phyloP scores from a whole-genome alignment of 2,797 vertebrate species.

The Rhadinocentrus ornatus region DNA sequence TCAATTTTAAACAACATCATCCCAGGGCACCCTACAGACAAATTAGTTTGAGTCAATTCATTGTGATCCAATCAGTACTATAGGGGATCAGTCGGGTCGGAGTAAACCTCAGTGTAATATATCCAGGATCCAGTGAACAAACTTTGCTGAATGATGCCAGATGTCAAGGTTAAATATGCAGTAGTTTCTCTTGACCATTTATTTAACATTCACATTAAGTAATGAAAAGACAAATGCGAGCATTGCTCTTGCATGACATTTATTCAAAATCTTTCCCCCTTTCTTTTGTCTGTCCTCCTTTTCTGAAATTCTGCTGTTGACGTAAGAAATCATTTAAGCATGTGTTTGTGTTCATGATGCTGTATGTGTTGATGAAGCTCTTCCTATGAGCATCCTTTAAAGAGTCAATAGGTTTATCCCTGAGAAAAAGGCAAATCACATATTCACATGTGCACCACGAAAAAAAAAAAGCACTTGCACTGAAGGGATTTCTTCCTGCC shows the following conservation, averaged over 20 bases:
- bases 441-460: conserved; percentile 47
- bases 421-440: conserved; percentile 46
- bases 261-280: neutral
- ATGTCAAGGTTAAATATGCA: neutral
- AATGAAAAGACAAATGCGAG: neutral
- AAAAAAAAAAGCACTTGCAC: conserved; percentile 36
- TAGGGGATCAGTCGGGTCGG: neutral
- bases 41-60: neutral
- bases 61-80: neutral
- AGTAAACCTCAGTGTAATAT: neutral
- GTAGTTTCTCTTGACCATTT: neutral
- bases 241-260: neutral
- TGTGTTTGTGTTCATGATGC: conserved; percentile 10
- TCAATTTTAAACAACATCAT: neutral
- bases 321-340: conserved; percentile 40
- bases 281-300: conserved; percentile 20
- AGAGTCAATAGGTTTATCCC: conserved; percentile 47
- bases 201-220: neutral
- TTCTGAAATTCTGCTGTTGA: conserved; percentile 39
- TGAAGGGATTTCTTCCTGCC: conserved; percentile 53
- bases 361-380: conserved; percentile 25
- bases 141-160: neutral
- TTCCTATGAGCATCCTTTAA: conserved; percentile 46
- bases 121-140: neutral
- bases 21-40: neutral